A percentile compares a stretch with the other conserved stretches of the same genome.
These are phyloP conservation scores for Mesorhabditis spiculigera DNA, from an alignment of 2,888 invertebrate genomes.

Conservation along the genomic window DNA sequence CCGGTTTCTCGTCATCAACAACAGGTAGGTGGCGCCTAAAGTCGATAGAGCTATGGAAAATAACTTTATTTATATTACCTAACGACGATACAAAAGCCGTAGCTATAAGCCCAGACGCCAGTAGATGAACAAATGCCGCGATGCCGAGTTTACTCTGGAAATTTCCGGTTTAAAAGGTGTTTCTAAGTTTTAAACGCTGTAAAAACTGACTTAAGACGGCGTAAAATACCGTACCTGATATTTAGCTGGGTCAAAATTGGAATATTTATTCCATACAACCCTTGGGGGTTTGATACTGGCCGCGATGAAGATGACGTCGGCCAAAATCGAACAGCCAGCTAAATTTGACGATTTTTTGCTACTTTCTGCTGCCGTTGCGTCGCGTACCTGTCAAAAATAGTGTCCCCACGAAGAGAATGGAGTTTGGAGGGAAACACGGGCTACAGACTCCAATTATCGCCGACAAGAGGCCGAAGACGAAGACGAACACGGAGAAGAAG, in stretches of 20 bases:
- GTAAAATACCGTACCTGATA: not conserved
- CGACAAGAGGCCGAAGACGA: constrained; percentile 36
- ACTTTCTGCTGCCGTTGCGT: too few relatives aligned
- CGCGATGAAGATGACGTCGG: constrained; percentile 34
- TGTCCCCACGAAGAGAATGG: constrained; percentile 38
- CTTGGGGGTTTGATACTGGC: constrained; percentile 11
- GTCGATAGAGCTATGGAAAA: not conserved
- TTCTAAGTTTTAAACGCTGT: not conserved
- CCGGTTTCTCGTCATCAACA: constrained; percentile 1
- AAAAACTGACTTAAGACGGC: too few relatives aligned
- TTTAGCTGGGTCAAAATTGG: not conserved
- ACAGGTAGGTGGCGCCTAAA: not conserved
- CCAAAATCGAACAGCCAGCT: constrained; percentile 37
- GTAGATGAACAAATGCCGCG: not conserved
- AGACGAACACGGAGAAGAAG: constrained; percentile 42
- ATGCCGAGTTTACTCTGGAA: constrained; percentile 6
- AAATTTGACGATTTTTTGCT: not conserved
- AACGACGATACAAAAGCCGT: not conserved
- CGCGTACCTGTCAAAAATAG: constrained; percentile 39
- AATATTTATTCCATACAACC: not conserved
- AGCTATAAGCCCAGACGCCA: not conserved
- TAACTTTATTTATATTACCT: not conserved
- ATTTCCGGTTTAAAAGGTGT: not conserved
- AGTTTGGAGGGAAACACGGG: constrained; percentile 44
- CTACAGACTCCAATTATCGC: constrained; percentile 37